Evolutionary conservation across 2,797 vertebrate species (phyloP), one percentile per base, ranked within the genome.

Genomic region (Mastacembelus armatus): DNA sequence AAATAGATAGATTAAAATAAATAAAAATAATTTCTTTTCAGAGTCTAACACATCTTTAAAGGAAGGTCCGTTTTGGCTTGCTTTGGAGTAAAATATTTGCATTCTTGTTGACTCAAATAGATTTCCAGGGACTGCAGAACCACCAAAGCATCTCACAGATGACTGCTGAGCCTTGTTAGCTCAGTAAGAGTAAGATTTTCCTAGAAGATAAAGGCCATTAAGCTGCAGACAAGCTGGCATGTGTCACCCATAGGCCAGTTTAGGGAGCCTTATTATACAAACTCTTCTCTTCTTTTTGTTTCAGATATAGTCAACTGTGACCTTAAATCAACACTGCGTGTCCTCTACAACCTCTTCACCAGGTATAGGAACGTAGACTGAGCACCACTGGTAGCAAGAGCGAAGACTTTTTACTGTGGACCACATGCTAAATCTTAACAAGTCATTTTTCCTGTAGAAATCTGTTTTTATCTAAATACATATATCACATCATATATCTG

Each of bases 291-390:
- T 44, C 1, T 21, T 3, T 10, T 43, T 4, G 18, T 0, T 30
- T 15, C 92, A 99, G 97, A 99, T 85, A 98, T 98, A 1, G 97
- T 98, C 82, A 99, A 99, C 91, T 98, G 97, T 78, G 97, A 99
- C 89, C 93, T 99, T 60, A 99, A 98, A 80, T 99, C 97, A 3
- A 98, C 97, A 0, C 92, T 98, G 70, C 94, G 97, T 44, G 97
- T 98, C 56, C 93, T 99, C 30, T 98, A 98, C 93, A 98, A 98
- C 84, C 95, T 98, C 79, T 99, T 99, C 90, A 98, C 96, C 89
- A 96, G 95, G 78, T 98, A 98, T 93, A 93, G 97, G 79, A 96
- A 96, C 0, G 93, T 98, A 68, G 96, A 98, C 55, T 99, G 90
- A 98, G 70, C 71, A 10, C 30, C 2, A 33, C 22, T 2, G 0